These are phyloP conservation scores for Anas platyrhynchos DNA, from an alignment of 2,113 vertebrate genomes.

Conservation along the genomic window DNA sequence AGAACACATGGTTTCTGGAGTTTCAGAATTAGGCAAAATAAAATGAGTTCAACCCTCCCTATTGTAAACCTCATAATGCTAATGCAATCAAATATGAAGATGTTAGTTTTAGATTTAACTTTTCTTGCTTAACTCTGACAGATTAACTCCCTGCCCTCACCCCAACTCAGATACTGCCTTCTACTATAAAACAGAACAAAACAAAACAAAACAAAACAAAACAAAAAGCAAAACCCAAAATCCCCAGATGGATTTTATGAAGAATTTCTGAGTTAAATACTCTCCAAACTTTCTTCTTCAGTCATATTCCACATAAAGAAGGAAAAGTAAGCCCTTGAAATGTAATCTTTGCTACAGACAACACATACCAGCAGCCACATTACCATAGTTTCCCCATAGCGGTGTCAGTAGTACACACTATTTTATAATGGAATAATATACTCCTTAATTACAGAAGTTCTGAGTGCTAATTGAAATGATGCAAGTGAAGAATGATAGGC, in stretches of 20 bases:
- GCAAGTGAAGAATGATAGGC: not conserved
- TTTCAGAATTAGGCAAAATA: not conserved
- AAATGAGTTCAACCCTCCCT: not conserved
- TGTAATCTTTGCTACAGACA: not conserved
- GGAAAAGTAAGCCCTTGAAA: not conserved
- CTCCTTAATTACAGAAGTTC: not conserved
- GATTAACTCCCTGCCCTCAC: not conserved
- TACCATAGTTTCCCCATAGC: not conserved
- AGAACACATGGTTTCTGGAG: not conserved
- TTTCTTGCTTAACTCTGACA: not conserved
- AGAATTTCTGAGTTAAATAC: not conserved
- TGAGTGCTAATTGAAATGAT: not conserved
- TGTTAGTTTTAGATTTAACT: not conserved
- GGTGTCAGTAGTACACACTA: not conserved
- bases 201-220: not conserved
- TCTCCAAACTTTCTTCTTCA: not conserved
- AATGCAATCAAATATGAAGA: not conserved
- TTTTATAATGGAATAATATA: not conserved
- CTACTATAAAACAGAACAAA: not conserved
- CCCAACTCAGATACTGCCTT: not conserved
- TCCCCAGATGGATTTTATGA: not conserved
- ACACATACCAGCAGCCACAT: not conserved
- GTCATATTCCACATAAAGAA: not conserved
- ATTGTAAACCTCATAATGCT: not conserved
- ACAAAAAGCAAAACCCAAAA: not conserved